These are phyloP conservation scores for Aplochiton taeniatus DNA, from an alignment of 2,797 vertebrate species.

Conservation along the genomic window DNA sequence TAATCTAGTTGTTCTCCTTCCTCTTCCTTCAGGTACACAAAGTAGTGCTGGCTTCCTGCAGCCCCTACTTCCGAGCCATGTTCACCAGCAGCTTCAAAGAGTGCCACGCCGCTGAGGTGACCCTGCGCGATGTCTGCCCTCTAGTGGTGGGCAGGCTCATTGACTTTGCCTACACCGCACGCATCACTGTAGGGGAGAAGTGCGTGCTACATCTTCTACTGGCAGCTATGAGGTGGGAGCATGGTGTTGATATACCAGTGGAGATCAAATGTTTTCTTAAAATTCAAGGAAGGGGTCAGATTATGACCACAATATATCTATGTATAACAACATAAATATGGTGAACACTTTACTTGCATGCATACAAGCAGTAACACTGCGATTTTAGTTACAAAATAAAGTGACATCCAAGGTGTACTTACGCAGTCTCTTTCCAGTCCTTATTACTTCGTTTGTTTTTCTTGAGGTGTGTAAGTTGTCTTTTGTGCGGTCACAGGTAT, in stretches of 20 bases:
- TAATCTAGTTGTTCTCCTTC: too few species aligned
- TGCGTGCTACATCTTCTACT: constrained; percentile 81
- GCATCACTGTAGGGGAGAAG: constrained; percentile 80
- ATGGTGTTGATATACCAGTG: too few species aligned
- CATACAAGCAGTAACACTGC: too few species aligned
- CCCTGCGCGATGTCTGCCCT: constrained; percentile 78
- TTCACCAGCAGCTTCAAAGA: constrained; percentile 84
- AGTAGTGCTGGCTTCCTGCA: constrained; percentile 82
- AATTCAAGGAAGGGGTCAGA: too few species aligned
- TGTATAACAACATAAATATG: too few species aligned
- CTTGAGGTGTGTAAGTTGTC: not conserved
- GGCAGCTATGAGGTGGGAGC: constrained; percentile 78
- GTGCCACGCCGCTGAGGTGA: constrained; percentile 76
- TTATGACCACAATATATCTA: too few species aligned
- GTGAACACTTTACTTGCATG: too few species aligned
- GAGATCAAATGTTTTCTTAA: too few species aligned
- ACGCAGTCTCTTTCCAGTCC: too few species aligned
- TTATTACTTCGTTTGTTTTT: not conserved
- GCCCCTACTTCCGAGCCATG: constrained; percentile 85
- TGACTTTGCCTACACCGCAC: constrained; percentile 83
- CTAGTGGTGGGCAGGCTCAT: constrained; percentile 79
- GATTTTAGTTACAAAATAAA: too few species aligned
- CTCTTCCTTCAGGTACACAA: constrained; percentile 72
- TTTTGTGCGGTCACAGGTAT: constrained; percentile 54
- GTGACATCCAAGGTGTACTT: too few species aligned